A percentile compares a stretch with the other conserved stretches of the same genome.
Evolutionary conservation across 2,797 vertebrate genomes (phyloP).

Genomic region (Poecile montanus): DNA sequence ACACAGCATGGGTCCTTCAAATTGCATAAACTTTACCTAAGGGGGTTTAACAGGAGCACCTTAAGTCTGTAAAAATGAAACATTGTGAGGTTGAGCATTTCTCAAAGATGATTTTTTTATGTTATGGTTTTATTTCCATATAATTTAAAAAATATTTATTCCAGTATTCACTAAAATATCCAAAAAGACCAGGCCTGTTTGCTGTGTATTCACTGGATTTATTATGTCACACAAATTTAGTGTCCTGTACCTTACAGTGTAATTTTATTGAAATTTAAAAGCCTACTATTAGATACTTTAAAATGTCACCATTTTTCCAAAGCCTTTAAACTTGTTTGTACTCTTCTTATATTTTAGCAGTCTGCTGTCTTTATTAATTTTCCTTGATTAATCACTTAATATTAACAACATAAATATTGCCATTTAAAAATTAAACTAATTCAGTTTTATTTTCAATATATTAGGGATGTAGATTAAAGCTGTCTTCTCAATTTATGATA

Average conservation of each 20-base stretch:
- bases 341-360: background rate
- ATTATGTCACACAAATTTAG: background rate
- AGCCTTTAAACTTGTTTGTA: background rate
- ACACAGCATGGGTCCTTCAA: background rate
- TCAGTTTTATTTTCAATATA: background rate
- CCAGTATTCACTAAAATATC: background rate
- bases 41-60: background rate
- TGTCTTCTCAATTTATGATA: background rate
- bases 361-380: background rate
- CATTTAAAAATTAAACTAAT: background rate
- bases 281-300: background rate
- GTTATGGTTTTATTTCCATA: background rate
- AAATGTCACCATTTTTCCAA: background rate
- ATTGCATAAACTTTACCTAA: background rate
- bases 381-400: background rate
- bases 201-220: background rate
- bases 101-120: background rate
- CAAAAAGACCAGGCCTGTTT: background rate
- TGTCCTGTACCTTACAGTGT: background rate
- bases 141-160: background rate
- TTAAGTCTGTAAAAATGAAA: background rate
- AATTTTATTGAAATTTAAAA: background rate
- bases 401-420: background rate
- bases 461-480: background rate
- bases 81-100: background rate